phyloP scores from a whole-genome alignment of 2,113 vertebrate species.

The Scomber scombrus region DNA sequence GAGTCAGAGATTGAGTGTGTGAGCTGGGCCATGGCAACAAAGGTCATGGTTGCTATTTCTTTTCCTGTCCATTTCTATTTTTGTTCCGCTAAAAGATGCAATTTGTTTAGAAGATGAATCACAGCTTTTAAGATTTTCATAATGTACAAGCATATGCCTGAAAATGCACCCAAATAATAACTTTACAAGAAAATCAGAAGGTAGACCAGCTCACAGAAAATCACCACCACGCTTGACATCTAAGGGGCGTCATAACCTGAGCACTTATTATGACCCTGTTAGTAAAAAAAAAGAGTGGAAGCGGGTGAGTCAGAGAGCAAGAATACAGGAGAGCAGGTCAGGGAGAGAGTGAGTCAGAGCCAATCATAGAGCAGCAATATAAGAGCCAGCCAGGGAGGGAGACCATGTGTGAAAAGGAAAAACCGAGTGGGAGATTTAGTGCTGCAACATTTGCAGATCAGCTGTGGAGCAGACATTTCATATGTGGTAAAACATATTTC shows the following conservation, averaged over 20 bases:
- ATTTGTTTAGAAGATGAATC: constrained; percentile 5
- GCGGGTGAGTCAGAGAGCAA: constrained; percentile 47
- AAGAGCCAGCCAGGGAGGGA: neutral
- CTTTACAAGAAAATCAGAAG: neutral
- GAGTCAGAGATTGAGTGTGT: neutral
- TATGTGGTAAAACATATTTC: constrained; percentile 52
- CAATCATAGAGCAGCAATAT: constrained; percentile 45
- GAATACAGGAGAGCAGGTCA: constrained; percentile 29
- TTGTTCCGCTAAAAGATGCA: constrained; percentile 15
- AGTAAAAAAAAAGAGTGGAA: constrained; percentile 11
- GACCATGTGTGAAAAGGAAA: constrained; percentile 22
- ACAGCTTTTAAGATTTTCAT: neutral
- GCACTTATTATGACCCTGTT: constrained; percentile 14
- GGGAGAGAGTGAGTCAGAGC: constrained; percentile 38
- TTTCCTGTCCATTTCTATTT: neutral
- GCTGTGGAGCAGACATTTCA: constrained; percentile 51
- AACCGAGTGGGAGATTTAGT: constrained; percentile 54
- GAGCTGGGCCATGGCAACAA: constrained; percentile 4
- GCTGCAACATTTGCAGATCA: constrained; percentile 58
- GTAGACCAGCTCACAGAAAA: neutral
- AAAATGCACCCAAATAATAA: neutral
- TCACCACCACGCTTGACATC: neutral
- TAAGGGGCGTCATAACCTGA: neutral
- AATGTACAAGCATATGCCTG: neutral
- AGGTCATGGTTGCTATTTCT: constrained; percentile 5